These are phyloP conservation scores for Artemia franciscana DNA, from an alignment of 1,140 invertebrate genomes.

Conservation along the genomic window DNA sequence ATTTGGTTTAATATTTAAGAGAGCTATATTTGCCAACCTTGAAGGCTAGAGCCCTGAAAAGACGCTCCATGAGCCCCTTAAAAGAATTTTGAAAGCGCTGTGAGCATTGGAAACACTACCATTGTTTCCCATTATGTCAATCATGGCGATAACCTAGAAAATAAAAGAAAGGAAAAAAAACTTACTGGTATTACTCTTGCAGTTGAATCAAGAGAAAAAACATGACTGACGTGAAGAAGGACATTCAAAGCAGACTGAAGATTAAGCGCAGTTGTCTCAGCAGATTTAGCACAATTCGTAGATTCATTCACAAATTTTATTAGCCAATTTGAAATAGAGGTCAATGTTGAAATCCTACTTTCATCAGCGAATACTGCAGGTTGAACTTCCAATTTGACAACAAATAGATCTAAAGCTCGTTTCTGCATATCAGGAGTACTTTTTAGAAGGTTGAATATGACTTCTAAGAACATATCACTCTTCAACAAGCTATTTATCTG, in stretches of 20 bases:
- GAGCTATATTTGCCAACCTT: too few relatives aligned
- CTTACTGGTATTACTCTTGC: neutral
- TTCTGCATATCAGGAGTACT: slow-evolving; percentile 41
- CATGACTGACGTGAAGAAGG: neutral
- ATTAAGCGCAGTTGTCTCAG: neutral
- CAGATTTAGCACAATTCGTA: neutral
- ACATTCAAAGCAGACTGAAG: neutral
- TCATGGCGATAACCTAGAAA: too few relatives aligned
- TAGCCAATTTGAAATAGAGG: neutral
- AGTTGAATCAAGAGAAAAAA: neutral
- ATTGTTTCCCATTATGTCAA: too few relatives aligned
- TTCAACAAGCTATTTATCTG: slow-evolving; percentile 45
- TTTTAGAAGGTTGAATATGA: slow-evolving; percentile 22
- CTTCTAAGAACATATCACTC: slow-evolving; percentile 44
- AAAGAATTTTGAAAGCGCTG: too few relatives aligned
- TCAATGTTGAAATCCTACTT: slow-evolving; percentile 1
- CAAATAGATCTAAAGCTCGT: slow-evolving; percentile 60
- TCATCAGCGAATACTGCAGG: slow-evolving; percentile 28
- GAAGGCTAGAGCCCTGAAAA: too few relatives aligned
- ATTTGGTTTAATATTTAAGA: too few relatives aligned
- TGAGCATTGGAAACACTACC: too few relatives aligned
- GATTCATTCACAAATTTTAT: neutral
- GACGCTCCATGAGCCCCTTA: too few relatives aligned
- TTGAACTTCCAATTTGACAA: slow-evolving; percentile 42
- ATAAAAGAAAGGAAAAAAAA: too few relatives aligned